Evolutionary conservation across 2,797 vertebrate genomes (phyloP).

Genomic region (Passerculus sandwichensis): DNA sequence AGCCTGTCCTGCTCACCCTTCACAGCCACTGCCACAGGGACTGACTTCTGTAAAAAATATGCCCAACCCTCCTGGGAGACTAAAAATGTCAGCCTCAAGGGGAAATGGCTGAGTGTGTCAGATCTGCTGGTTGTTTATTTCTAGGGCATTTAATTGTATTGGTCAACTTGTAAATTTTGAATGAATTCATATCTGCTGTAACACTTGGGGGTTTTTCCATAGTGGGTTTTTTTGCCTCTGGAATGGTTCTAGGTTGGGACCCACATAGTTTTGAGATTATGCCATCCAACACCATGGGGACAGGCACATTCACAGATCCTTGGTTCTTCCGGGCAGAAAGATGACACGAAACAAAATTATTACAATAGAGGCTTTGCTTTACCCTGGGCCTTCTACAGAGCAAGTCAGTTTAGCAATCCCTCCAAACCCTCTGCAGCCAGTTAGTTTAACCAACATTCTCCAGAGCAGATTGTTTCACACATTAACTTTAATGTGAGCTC

Average conservation of each 20-base stretch:
- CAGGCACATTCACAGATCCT: not conserved
- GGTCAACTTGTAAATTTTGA: not conserved
- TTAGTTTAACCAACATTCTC: not conserved
- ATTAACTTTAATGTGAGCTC: not conserved
- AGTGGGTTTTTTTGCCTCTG: not conserved
- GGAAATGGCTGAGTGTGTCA: not conserved
- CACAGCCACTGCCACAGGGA: not conserved
- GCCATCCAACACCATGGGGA: not conserved
- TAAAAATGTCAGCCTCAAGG: fast-evolving
- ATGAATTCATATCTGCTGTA: not conserved
- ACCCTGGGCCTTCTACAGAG: not conserved
- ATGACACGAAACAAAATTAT: fast-evolving
- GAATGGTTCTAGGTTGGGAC: not conserved
- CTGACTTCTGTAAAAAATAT: not conserved
- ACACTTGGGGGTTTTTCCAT: not conserved
- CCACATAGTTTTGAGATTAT: not conserved
- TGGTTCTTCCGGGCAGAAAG: not conserved
- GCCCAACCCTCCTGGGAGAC: not conserved
- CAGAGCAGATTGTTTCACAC: not conserved
- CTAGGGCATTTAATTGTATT: not conserved
- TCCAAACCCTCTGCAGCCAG: not conserved
- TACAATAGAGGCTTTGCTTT: not conserved
- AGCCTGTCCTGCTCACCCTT: not conserved
- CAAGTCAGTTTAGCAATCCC: not conserved
- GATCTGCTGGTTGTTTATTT: not conserved